Percentiles rank a stretch among this genome's conserved stretches.
These are phyloP conservation scores for Amia ocellicauda DNA, from an alignment of 2,113 vertebrate genomes.

Conservation along the genomic window DNA sequence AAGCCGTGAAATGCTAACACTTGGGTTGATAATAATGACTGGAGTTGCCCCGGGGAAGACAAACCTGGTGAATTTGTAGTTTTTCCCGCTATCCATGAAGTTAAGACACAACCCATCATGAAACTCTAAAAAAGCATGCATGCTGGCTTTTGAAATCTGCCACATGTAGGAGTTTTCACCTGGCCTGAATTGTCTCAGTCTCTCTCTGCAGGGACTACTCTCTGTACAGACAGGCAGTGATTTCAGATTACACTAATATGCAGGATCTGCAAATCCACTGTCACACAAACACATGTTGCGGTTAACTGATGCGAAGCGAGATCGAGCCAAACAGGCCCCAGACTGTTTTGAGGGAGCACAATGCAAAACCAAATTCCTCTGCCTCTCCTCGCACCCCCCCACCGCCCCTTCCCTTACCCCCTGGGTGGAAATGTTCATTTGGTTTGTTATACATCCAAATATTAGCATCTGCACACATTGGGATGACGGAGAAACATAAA, in stretches of 20 bases:
- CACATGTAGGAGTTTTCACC: no score
- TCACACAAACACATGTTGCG: slow-evolving; percentile 27
- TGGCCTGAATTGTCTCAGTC: slow-evolving; percentile 32
- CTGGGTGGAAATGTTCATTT: slow-evolving; percentile 35
- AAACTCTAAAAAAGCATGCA: no score
- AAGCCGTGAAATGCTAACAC: no score
- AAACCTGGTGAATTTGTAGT: no score
- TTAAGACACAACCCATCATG: no score
- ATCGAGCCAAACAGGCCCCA: slow-evolving; percentile 43
- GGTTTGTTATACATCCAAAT: slow-evolving; percentile 39
- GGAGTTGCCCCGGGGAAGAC: no score
- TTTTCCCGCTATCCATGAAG: no score
- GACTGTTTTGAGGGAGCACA: slow-evolving; percentile 17
- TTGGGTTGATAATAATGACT: no score
- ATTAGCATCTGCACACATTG: slow-evolving; percentile 32
- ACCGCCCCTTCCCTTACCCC: no score
- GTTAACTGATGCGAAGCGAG: slow-evolving; percentile 20
- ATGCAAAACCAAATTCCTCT: slow-evolving; percentile 23
- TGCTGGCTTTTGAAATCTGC: no score
- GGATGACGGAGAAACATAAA: slow-evolving; percentile 16
- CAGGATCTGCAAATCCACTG: slow-evolving; percentile 35
- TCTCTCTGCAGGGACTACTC: slow-evolving; percentile 24
- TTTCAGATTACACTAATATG: slow-evolving; percentile 42
- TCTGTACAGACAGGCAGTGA: slow-evolving; percentile 28
- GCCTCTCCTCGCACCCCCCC: no score